phyloP scores from a whole-genome alignment of 1,140 invertebrate species.

The Cephus cinctus region DNA sequence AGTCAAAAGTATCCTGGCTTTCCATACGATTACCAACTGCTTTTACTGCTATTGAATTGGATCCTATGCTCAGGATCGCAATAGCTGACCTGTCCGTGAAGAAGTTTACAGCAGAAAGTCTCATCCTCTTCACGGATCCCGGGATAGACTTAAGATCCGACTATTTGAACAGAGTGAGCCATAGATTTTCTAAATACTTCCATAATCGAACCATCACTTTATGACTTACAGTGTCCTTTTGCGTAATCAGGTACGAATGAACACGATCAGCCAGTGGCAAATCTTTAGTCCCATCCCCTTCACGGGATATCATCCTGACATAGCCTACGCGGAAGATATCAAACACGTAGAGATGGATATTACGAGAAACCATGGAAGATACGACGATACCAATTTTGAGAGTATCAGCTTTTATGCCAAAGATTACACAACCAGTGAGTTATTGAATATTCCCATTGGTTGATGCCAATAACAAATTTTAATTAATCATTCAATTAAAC shows the following conservation, averaged over 20 bases:
- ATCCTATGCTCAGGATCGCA: slow-evolving; percentile 62
- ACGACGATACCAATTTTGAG: slow-evolving; percentile 70
- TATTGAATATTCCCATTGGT: slow-evolving; percentile 9
- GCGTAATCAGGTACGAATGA: slow-evolving; percentile 72
- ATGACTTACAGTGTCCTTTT: slow-evolving; percentile 2
- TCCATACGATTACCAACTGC: slow-evolving; percentile 63
- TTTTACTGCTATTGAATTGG: slow-evolving; percentile 36
- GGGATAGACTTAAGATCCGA: slow-evolving; percentile 72
- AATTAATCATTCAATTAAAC: slow-evolving; percentile 8
- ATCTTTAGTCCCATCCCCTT: slow-evolving; percentile 83
- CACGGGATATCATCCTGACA: slow-evolving; percentile 68
- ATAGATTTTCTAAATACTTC: slow-evolving; percentile 5
- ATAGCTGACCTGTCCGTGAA: slow-evolving; percentile 69
- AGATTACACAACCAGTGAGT: slow-evolving; percentile 74
- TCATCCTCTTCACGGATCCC: slow-evolving; percentile 67
- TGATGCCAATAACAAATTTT: neutral
- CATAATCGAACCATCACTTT: slow-evolving; percentile 3
- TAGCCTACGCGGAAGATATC: slow-evolving; percentile 59
- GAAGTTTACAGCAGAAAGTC: slow-evolving; percentile 69
- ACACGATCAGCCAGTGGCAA: slow-evolving; percentile 78
- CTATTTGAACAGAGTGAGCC: slow-evolving; percentile 77
- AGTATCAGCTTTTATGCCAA: slow-evolving; percentile 79
- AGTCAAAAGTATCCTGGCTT: slow-evolving; percentile 69
- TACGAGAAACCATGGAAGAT: slow-evolving; percentile 77
- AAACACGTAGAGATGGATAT: slow-evolving; percentile 67